These are phyloP conservation scores for Monomorium pharaonis DNA, from an alignment of 1,140 invertebrate species.

Conservation along the genomic window DNA sequence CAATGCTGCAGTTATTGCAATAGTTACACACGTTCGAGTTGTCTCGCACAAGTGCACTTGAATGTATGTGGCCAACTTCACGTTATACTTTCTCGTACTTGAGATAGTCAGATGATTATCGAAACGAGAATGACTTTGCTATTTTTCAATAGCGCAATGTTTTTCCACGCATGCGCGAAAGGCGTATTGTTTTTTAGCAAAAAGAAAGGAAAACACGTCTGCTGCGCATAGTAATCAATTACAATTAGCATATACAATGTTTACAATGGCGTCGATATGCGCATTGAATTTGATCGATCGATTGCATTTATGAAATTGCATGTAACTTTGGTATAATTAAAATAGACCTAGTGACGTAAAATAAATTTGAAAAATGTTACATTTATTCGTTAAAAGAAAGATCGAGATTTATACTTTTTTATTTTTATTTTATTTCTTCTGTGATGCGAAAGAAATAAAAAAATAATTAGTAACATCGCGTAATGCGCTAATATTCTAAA, in stretches of 20 bases:
- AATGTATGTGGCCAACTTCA: too few species aligned
- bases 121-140: constrained; percentile 8
- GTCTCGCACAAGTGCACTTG: too few species aligned
- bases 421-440: neutral
- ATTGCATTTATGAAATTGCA: neutral
- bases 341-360: too few species aligned
- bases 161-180: neutral
- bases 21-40: too few species aligned
- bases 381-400: neutral
- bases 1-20: too few species aligned
- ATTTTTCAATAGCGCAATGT: neutral
- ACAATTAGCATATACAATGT: neutral
- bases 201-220: neutral
- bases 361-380: neutral
- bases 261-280: neutral
- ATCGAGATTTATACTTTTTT: neutral
- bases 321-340: neutral
- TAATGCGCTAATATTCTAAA: too few species aligned
- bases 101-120: neutral
- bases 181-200: neutral
- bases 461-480: too few species aligned
- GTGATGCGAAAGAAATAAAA: neutral
- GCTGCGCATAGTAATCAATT: neutral
- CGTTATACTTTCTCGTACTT: too few species aligned
- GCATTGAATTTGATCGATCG: neutral